Evolutionary conservation across 2,113 vertebrate genomes (phyloP).

Genomic region (Ahaetulla prasina): DNA sequence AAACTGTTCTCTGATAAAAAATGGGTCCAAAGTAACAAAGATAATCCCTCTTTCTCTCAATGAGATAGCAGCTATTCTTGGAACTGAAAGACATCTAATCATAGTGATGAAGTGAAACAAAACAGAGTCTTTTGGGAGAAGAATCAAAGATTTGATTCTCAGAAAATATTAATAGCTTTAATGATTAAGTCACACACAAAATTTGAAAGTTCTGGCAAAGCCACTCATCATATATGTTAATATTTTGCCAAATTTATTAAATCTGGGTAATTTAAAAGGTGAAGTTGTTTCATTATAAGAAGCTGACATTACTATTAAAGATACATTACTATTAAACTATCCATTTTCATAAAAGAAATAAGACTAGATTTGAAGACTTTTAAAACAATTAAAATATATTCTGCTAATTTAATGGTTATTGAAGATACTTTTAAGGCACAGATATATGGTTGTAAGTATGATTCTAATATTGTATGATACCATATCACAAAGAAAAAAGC

Average conservation of each 20-base stretch:
- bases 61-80: neutral
- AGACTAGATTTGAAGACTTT: neutral
- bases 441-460: neutral
- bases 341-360: neutral
- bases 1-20: neutral
- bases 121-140: neutral
- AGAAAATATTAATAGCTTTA: neutral
- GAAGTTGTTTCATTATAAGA: neutral
- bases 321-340: neutral
- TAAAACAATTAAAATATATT: neutral
- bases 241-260: neutral
- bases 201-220: neutral
- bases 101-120: neutral
- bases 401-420: neutral
- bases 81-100: neutral
- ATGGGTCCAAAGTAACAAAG: neutral
- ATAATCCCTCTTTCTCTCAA: neutral
- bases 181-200: neutral
- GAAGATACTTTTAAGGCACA: neutral
- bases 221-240: neutral
- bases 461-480: too few relatives aligned
- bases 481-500: neutral
- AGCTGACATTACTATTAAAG: neutral
- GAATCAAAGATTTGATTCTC: neutral
- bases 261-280: neutral